phyloP scores from a whole-genome alignment of 2,113 vertebrate genomes.

The Actenoides hombroni region DNA sequence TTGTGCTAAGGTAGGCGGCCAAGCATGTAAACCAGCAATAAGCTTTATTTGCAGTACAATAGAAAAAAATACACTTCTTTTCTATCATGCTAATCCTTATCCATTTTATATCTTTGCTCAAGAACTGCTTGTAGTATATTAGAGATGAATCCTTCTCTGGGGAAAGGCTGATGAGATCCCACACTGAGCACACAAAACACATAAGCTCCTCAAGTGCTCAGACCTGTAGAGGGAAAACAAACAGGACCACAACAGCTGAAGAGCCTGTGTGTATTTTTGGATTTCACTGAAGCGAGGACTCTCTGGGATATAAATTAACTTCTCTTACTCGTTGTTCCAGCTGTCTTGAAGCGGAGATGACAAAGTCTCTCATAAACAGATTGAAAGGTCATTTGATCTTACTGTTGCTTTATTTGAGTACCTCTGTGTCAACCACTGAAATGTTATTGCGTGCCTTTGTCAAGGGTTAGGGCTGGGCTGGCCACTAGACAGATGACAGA shows the following conservation, averaged over 20 bases:
- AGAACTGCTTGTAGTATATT: background rate
- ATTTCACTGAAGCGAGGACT: background rate
- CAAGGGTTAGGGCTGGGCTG: too few relatives aligned
- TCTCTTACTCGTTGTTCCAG: background rate
- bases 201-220: background rate
- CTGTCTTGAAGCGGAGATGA: background rate
- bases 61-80: background rate
- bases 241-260: background rate
- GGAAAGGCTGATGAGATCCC: background rate
- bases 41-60: background rate
- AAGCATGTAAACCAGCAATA: background rate
- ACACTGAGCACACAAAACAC: background rate
- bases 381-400: constrained; percentile 41
- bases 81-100: constrained; percentile 11
- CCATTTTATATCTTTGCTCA: constrained; percentile 9
- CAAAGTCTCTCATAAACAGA: constrained; percentile 13
- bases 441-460: background rate
- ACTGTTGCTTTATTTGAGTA: background rate
- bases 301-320: constrained; percentile 12
- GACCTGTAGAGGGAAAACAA: constrained; percentile 19
- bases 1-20: background rate
- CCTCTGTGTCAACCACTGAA: background rate
- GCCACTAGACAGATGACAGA: too few relatives aligned
- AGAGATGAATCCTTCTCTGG: background rate
- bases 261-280: constrained; percentile 9